These are phyloP conservation scores for Conops quadrifasciatus DNA, from an alignment of 2,888 invertebrate genomes.

Conservation along the genomic window DNA sequence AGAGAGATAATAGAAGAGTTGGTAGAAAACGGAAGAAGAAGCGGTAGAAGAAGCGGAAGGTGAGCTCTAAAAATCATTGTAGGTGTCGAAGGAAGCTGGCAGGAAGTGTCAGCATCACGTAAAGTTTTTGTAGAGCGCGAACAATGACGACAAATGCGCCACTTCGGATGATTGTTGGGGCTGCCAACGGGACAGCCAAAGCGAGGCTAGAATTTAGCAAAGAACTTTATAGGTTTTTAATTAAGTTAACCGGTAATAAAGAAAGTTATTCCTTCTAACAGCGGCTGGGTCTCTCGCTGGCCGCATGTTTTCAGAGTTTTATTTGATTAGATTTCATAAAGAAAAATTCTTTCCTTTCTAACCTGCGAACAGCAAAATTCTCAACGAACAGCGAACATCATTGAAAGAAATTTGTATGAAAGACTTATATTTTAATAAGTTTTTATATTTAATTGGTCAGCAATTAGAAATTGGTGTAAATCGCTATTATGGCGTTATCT, in stretches of 20 bases:
- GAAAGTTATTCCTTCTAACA: background rate
- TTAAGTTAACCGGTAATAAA: slow-evolving; percentile 8
- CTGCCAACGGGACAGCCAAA: background rate
- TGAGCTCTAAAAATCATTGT: background rate
- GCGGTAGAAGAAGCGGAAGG: background rate
- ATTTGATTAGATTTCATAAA: too few relatives aligned
- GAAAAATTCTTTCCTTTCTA: too few relatives aligned
- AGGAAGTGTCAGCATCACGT: slow-evolving; percentile 24
- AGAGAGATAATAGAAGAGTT: background rate
- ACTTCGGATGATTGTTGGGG: background rate
- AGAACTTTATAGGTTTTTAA: slow-evolving; percentile 5
- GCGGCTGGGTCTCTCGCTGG: too few relatives aligned
- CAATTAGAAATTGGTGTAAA: too few relatives aligned
- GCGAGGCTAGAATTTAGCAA: background rate
- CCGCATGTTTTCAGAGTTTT: too few relatives aligned
- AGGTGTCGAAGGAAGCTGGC: slow-evolving; percentile 5
- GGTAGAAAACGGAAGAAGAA: background rate
- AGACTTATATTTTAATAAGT: too few relatives aligned
- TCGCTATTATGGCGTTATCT: too few relatives aligned
- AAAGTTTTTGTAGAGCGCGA: slow-evolving; percentile 4
- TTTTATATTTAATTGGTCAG: too few relatives aligned
- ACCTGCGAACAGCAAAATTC: too few relatives aligned
- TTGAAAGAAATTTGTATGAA: too few relatives aligned
- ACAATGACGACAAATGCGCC: background rate
- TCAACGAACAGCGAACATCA: too few relatives aligned